Evolutionary conservation across 2,797 vertebrate species (phyloP), one percentile per base, ranked within the genome.

Genomic region (Cacajao melanocephalus): DNA sequence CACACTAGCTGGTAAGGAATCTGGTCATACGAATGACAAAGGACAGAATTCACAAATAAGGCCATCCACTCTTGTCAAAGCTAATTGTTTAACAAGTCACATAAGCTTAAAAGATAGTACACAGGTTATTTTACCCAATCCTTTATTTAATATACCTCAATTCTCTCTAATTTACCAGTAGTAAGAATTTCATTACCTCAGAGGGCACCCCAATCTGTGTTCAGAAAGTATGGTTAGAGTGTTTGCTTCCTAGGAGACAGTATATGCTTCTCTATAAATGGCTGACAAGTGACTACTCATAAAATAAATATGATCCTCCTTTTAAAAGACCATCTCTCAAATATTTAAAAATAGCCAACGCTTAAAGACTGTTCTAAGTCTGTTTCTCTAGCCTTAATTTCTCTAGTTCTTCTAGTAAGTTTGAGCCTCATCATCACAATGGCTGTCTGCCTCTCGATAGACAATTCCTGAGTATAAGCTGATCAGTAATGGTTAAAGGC

Each of bases 171-270:
- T 70, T 30, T 70, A 79, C n/a, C 26, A 93, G 39, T 70, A 86
- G 0, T 36, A 90, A 75, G 33, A 57, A 94, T 75, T 95, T 95
- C 4, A 85, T 7, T 88, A 72, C 12, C 50, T 72, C 33, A 89
- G 7, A 84, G 26, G 79, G n/a, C 22, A 92, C 11, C 12, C 44
- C 36, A 17, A 84, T 57, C 36, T 95, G 61, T 70, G n/a, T 91
- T 78, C 39, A 73, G n/a, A 67, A 94, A 95, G 78, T 88, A 58
- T 88, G 30, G 36, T 70, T 64, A 94, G 33, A 81, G 2, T 13
- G 22, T 80, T 95, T 96, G 93, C 70, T 94, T 94, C 81, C 79
- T 88, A 95, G 70, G 57, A 86, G 36, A 20, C 50, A 86, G 50
- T 89, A 82, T 81, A 4, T 81, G 36, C 52, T 92, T 61, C n/a